Evolutionary conservation across 53 echinoderm and acorn worm species (phyloP).

Genomic region (Antedon mediterranea): DNA sequence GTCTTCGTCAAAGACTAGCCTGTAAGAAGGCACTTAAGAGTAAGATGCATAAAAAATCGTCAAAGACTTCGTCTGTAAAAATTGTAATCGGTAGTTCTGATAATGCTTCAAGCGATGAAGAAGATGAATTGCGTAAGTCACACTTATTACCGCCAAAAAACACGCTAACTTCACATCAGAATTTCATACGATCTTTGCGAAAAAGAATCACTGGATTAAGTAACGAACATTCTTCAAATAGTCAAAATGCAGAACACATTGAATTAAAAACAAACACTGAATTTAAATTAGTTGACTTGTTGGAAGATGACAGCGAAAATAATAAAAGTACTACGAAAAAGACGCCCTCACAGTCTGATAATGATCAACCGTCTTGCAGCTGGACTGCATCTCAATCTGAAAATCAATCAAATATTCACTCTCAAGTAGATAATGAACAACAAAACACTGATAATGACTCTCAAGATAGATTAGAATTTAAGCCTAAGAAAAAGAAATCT

Average conservation of each 20-base stretch:
- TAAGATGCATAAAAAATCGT: not conserved
- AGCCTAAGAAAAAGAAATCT: not conserved
- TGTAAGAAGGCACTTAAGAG: not conserved
- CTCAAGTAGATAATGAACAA: not conserved
- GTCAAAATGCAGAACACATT: not conserved
- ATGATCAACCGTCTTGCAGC: not conserved
- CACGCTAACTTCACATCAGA: not conserved
- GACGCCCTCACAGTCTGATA: not conserved
- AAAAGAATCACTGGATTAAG: not conserved
- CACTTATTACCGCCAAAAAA: not conserved
- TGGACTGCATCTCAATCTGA: not conserved
- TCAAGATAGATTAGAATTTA: not conserved
- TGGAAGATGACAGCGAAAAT: not conserved
- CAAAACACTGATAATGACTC: not conserved
- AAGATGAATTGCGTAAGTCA: not conserved
- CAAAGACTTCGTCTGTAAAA: not conserved
- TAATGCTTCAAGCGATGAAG: not conserved
- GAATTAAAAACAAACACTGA: not conserved
- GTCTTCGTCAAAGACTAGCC: not conserved
- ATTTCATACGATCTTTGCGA: not conserved
- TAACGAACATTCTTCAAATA: not conserved
- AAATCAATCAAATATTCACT: not conserved
- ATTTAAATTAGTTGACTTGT: too few species aligned
- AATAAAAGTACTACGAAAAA: not conserved
- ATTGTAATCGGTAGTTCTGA: not conserved